Evolutionary conservation across 2,797 vertebrate species (phyloP).

Genomic region (Channallabes apus): DNA sequence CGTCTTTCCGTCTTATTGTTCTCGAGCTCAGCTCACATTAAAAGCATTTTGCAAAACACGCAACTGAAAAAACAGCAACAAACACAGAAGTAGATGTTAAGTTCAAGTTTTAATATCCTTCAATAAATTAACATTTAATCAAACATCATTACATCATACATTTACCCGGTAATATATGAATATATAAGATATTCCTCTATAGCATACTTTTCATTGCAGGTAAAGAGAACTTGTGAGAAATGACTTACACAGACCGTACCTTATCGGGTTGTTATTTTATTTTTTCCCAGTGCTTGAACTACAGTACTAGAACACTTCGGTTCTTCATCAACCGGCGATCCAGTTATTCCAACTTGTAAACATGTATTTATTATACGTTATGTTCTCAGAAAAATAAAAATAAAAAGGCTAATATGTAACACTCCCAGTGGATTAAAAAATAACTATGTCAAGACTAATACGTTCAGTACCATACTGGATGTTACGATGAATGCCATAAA

Average conservation of each 20-base stretch:
- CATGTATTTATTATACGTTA: constrained; percentile 10
- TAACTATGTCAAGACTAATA: constrained; percentile 1
- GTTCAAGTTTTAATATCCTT: constrained; percentile 61
- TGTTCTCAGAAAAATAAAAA: neutral
- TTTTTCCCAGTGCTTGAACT: constrained; percentile 27
- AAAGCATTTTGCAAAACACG: neutral
- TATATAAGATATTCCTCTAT: constrained; percentile 20
- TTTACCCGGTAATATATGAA: constrained; percentile 28
- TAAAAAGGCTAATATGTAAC: neutral
- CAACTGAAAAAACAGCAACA: neutral
- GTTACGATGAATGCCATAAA: constrained; percentile 26
- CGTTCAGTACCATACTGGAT: neutral
- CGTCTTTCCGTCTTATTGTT: no score
- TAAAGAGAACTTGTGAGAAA: constrained; percentile 18
- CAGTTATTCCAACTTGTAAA: constrained; percentile 28
- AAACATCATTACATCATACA: constrained; percentile 54
- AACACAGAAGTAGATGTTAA: constrained; percentile 45
- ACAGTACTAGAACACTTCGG: neutral
- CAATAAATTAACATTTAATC: constrained; percentile 59
- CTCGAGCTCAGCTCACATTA: neutral
- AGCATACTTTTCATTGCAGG: constrained; percentile 31
- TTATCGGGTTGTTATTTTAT: neutral
- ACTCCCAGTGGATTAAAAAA: neutral
- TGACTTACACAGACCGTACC: constrained; percentile 5
- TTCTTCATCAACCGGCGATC: neutral